A percentile compares a stretch with the other conserved stretches of the same genome.
Conservation (phyloP, 2,888 invertebrate genomes). For the Chrysopilus asiliformis region DNA sequence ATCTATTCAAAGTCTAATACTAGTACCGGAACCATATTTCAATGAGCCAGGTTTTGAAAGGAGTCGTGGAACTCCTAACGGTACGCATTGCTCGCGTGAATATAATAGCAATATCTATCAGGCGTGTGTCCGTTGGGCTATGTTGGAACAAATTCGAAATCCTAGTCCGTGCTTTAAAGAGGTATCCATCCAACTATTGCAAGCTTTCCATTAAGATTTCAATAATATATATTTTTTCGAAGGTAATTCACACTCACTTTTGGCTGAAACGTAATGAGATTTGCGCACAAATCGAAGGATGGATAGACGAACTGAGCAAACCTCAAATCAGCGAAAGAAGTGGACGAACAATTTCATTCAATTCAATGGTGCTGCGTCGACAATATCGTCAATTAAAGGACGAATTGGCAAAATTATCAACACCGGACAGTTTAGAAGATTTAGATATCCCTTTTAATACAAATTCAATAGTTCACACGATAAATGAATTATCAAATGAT, state of each 20-base stretch:
- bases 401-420: conserved; percentile 69
- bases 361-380: conserved; percentile 62
- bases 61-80: conserved; percentile 74
- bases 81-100: conserved; percentile 79
- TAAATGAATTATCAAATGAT: too few species aligned
- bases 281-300: conserved; percentile 72
- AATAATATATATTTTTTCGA: conserved; percentile 10
- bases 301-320: conserved; percentile 79
- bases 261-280: conserved; percentile 89
- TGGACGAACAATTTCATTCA: conserved; percentile 61
- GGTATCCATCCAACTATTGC: too few species aligned
- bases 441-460: conserved; percentile 46
- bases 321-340: conserved; percentile 62
- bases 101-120: conserved; percentile 93
- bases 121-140: conserved; percentile 91
- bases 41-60: conserved; percentile 92
- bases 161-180: conserved; percentile 87
- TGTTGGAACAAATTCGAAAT: conserved; percentile 83
- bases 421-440: conserved; percentile 62
- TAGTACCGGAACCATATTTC: conserved; percentile 88
- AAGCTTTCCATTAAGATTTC: too few species aligned
- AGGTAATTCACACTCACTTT: conserved; percentile 87
- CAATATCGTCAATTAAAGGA: conserved; percentile 75
- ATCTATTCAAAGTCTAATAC: conserved; percentile 82
- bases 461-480: too few species aligned